These are phyloP conservation scores for Rhabditoides inermis DNA, from an alignment of 2,888 invertebrate species.

Conservation along the genomic window DNA sequence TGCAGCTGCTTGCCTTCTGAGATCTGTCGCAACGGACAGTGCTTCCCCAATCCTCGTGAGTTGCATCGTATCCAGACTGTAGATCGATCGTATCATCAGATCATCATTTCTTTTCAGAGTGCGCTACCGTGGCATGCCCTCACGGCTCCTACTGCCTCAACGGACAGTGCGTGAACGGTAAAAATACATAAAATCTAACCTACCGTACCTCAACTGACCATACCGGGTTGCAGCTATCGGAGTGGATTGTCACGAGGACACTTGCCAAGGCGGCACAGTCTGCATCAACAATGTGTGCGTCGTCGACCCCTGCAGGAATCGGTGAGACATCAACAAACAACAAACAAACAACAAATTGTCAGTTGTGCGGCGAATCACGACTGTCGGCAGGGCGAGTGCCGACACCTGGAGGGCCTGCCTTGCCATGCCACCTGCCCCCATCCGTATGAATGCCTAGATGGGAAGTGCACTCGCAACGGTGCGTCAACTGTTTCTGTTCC, in stretches of 20 bases:
- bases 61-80: not conserved
- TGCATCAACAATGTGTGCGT: slow-evolving; percentile 26
- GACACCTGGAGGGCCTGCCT: slow-evolving; percentile 29
- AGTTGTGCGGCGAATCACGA: slow-evolving; percentile 40
- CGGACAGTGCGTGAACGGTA: slow-evolving; percentile 25
- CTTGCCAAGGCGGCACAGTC: slow-evolving; percentile 25
- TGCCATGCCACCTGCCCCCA: slow-evolving; percentile 31
- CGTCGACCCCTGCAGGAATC: slow-evolving; percentile 24
- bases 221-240: slow-evolving; percentile 24
- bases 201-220: too few relatives aligned
- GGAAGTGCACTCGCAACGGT: slow-evolving; percentile 41
- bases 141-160: slow-evolving; percentile 28
- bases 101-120: slow-evolving; percentile 19
- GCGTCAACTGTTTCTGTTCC: not conserved
- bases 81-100: not conserved
- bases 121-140: slow-evolving; percentile 29
- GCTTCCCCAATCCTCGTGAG: slow-evolving; percentile 25
- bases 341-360: not conserved
- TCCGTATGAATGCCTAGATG: slow-evolving; percentile 41
- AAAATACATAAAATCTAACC: not conserved
- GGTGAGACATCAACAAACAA: slow-evolving; percentile 4
- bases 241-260: slow-evolving; percentile 20
- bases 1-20: slow-evolving; percentile 29
- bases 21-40: slow-evolving; percentile 30
- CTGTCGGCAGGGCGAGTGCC: slow-evolving; percentile 40